These are phyloP conservation scores for Helleia helle DNA, from an alignment of 2,888 invertebrate genomes.

Conservation along the genomic window DNA sequence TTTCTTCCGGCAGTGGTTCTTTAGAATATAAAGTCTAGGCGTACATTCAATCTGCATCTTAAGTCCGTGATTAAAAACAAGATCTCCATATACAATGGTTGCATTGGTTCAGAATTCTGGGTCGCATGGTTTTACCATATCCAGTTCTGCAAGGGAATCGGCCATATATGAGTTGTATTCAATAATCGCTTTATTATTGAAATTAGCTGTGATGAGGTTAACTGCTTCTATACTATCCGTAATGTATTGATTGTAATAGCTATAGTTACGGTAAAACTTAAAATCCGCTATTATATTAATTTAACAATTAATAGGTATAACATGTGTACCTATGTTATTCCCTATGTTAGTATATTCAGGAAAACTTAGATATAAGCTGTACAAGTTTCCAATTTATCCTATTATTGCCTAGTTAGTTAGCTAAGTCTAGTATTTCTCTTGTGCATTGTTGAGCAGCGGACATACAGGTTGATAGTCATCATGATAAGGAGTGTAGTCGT, in stretches of 20 bases:
- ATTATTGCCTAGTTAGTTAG: no score
- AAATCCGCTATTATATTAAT: no score
- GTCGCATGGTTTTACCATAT: constrained; percentile 27
- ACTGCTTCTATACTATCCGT: constrained; percentile 10
- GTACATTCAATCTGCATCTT: constrained; percentile 2
- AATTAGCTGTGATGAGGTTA: constrained; percentile 15
- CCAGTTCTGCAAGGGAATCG: constrained; percentile 24
- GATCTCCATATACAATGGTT: constrained; percentile 28
- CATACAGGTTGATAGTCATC: no score
- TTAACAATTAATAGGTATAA: no score
- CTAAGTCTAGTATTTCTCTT: no score
- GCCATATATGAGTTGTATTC: constrained; percentile 20
- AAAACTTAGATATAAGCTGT: no score
- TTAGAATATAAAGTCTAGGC: constrained; percentile 3
- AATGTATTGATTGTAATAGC: constrained; percentile 2
- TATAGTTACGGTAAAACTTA: no score
- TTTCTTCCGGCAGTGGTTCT: not conserved
- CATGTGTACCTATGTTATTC: no score
- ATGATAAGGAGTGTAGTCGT: no score
- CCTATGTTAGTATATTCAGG: no score
- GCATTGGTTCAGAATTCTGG: constrained; percentile 26
- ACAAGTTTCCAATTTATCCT: no score
- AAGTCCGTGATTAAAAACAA: constrained; percentile 9
- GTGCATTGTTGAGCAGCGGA: no score
- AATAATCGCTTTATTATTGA: constrained; percentile 28